Conservation (phyloP, 2,797 vertebrate genomes). For the Phoxinus dragarum region DNA sequence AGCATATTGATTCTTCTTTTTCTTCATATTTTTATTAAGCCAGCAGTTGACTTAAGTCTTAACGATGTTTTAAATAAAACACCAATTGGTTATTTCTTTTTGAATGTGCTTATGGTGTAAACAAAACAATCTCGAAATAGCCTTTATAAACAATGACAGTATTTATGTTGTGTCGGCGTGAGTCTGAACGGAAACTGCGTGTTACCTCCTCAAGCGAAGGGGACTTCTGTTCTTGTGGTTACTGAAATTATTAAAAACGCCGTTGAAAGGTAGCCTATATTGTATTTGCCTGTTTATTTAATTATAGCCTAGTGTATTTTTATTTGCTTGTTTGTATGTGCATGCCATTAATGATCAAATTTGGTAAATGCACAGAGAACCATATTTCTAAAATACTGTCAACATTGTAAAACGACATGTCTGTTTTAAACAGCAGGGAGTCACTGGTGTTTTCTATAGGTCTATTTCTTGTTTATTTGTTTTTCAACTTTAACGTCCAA, state of each 20-base stretch:
- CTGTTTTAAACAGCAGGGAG: slow-evolving; percentile 13
- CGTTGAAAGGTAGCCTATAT: neutral
- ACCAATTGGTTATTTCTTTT: neutral
- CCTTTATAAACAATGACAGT: neutral
- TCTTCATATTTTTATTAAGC: neutral
- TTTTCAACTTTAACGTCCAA: neutral
- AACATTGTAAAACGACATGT: neutral
- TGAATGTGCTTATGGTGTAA: neutral
- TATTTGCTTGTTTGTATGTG: neutral
- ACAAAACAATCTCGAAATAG: neutral
- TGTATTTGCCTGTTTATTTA: neutral
- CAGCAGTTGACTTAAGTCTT: neutral
- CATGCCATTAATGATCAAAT: neutral
- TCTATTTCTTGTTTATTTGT: neutral
- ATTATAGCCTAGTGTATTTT: neutral
- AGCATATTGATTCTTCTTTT: neutral
- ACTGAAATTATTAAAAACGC: neutral
- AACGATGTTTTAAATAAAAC: neutral
- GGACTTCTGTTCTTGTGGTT: neutral
- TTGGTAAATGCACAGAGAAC: no score
- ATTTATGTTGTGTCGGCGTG: neutral
- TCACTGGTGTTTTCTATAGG: neutral
- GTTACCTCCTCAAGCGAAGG: neutral
- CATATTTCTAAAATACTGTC: neutral
- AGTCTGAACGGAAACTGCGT: neutral